These are phyloP conservation scores for Drosophila repletoides DNA, from an alignment of 1,140 invertebrate species.

Conservation along the genomic window DNA sequence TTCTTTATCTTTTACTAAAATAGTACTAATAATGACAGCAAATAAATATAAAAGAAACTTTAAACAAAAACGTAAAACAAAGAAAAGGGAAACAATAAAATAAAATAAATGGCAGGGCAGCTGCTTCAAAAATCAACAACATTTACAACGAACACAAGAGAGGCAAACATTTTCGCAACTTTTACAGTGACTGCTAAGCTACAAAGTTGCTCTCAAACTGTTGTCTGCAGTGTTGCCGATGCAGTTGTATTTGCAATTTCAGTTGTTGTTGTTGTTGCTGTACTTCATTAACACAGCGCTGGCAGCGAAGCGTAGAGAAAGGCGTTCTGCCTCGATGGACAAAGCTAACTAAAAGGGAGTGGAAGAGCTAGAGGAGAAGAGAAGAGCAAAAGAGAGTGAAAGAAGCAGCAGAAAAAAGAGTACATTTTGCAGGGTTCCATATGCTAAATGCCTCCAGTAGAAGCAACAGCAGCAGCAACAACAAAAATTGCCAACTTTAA, in stretches of 20 bases:
- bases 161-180: constrained; percentile 5
- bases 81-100: background rate
- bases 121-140: background rate
- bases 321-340: constrained; percentile 52
- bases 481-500: constrained; percentile 58
- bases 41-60: background rate
- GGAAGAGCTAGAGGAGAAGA: constrained; percentile 1
- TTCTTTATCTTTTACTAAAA: too few species aligned
- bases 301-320: constrained; percentile 63
- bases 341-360: constrained; percentile 25
- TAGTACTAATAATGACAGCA: background rate
- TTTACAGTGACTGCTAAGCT: constrained; percentile 3
- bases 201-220: constrained; percentile 39
- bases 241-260: constrained; percentile 9
- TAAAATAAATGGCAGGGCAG: background rate
- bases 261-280: constrained; percentile 48
- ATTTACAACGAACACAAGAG: background rate
- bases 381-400: constrained; percentile 16
- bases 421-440: constrained; percentile 27
- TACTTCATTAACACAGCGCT: constrained; percentile 64
- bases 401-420: background rate
- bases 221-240: constrained; percentile 10
- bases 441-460: constrained; percentile 45
- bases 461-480: constrained; percentile 13
- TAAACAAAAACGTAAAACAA: too few species aligned